A percentile compares a stretch with the other conserved stretches of the same genome.
Conservation (phyloP, 2,888 invertebrate genomes). For the Homarus gammarus region DNA sequence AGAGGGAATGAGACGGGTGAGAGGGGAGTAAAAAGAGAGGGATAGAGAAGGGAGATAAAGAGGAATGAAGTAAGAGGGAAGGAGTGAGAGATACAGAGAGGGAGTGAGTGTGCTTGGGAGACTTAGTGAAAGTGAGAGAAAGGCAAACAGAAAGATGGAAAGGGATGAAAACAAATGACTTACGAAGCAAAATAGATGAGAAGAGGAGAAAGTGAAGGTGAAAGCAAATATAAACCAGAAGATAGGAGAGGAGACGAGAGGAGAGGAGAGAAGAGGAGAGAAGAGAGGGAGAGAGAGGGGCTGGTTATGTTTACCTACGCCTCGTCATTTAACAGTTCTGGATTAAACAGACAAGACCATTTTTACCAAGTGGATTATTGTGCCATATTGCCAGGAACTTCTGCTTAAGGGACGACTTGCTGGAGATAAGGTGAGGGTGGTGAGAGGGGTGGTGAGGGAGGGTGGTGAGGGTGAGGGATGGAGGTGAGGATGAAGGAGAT, state of each 20-base stretch:
- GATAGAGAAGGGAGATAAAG: background rate
- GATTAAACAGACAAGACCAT: conserved; percentile 7
- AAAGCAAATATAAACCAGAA: too few species aligned
- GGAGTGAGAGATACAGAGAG: background rate
- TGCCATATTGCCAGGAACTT: conserved; percentile 26
- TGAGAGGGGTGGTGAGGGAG: too few species aligned
- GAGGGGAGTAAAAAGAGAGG: background rate
- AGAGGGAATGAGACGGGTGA: background rate
- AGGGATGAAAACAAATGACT: too few species aligned
- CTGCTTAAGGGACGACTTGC: background rate
- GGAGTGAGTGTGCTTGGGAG: background rate
- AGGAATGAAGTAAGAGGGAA: background rate
- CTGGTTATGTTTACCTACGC: background rate
- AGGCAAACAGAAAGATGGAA: too few species aligned
- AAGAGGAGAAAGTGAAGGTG: too few species aligned
- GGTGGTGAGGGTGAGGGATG: too few species aligned
- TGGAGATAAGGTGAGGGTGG: background rate
- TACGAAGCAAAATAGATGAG: too few species aligned
- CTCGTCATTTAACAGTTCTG: background rate
- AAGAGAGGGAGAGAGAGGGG: background rate
- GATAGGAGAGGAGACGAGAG: background rate
- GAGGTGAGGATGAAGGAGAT: too few species aligned
- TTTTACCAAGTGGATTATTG: conserved; percentile 46
- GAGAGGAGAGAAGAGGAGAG: background rate
- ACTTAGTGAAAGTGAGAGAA: background rate